Percentiles rank a stretch among this genome's conserved stretches.
Evolutionary conservation across 2,113 vertebrate genomes (phyloP).

Genomic region (Hippoglossus stenolepis): DNA sequence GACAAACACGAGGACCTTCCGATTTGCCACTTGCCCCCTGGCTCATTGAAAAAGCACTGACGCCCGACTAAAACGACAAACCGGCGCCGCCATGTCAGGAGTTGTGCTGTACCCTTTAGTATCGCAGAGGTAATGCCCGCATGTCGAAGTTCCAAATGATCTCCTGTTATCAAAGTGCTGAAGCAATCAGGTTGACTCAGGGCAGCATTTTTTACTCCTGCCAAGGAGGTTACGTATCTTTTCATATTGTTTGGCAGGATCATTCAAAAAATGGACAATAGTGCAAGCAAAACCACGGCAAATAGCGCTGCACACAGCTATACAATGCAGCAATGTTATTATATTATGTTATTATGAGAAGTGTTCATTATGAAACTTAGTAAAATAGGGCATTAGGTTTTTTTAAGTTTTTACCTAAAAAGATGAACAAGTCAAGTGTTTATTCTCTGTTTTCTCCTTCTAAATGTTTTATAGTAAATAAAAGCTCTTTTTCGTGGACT

Average conservation of each 20-base stretch:
- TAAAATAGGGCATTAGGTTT: too few relatives aligned
- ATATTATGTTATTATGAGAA: too few relatives aligned
- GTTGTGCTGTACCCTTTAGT: conserved; percentile 19
- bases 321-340: too few relatives aligned
- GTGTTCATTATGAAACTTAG: too few relatives aligned
- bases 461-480: background rate
- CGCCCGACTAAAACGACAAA: conserved; percentile 36
- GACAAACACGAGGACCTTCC: conserved; percentile 46
- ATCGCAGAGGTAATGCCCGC: conserved; percentile 7
- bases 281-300: too few relatives aligned
- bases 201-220: background rate
- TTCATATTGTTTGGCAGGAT: too few relatives aligned
- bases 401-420: too few relatives aligned
- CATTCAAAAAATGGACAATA: too few relatives aligned
- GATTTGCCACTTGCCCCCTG: conserved; percentile 53
- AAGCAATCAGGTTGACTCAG: background rate
- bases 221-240: too few relatives aligned
- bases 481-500: background rate
- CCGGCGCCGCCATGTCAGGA: conserved; percentile 36
- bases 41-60: conserved; percentile 35
- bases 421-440: too few relatives aligned
- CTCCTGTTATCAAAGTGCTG: background rate
- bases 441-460: background rate
- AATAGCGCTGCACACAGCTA: too few relatives aligned
- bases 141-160: conserved; percentile 24